Evolutionary conservation across 1,140 invertebrate species (phyloP), one percentile per base, ranked within the genome.

Genomic region (Temnothorax curvispinosus): DNA sequence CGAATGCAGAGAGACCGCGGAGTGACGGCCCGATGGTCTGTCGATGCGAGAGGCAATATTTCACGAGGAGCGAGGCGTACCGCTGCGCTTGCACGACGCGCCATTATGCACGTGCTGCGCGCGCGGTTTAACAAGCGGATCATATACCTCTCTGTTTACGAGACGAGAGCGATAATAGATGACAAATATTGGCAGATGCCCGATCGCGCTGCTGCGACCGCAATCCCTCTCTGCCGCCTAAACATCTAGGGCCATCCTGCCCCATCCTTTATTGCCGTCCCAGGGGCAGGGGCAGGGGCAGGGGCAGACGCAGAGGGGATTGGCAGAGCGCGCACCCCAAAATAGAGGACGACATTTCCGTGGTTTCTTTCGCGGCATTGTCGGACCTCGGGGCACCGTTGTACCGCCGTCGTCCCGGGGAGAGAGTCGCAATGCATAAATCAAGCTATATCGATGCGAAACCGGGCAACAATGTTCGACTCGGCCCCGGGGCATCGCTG

Each of bases 121-220:
- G 58, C 18, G 58, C 9, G 18, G 41, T 88, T 90, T 92, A 94
- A 92, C 92, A 92, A 92, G 92, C 87, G 88, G 88, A 93, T 93
- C 91, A 93, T 94, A 91, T 92, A 93, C 89, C 89, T 75, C 80
- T 74, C 72, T 94, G 93, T 94, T 95, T 94, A 94, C 91, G 90
- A 92, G 90, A 64, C 76, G 44, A 88, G 85, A 91, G 84, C 92
- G 94, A 94, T 95, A 95, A 95, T 95, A 86, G 94, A 95, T 95
- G 95, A 95, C 94, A 95, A 95, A 95, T 95, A 95, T 95, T 95
- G 93, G 94, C 95, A 95, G 95, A 95, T 95, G 95, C 94, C 94
- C 93, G 90, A 94, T 75, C 85, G 67, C 72, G 84, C 9, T 13
- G 2, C 75, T 88, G 85, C 65, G 27, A 74, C 54, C 41, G 64